phyloP scores from a whole-genome alignment of 2,113 vertebrate species.

The Tachycineta bicolor region DNA sequence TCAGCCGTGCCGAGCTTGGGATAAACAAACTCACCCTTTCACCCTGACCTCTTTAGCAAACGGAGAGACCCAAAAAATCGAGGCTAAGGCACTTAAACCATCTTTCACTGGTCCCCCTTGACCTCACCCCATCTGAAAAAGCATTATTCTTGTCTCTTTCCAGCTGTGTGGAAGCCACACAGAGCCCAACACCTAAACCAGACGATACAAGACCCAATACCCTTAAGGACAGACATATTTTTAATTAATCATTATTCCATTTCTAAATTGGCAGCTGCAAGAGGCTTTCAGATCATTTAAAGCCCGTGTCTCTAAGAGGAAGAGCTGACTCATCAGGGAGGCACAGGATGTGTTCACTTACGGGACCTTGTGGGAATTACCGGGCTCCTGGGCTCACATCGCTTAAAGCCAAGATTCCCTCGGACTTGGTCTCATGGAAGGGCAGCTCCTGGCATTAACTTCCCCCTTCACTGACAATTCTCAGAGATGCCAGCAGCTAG shows the following conservation, averaged over 20 bases:
- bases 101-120: background rate
- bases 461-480: background rate
- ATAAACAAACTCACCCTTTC: background rate
- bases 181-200: background rate
- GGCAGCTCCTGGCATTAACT: background rate
- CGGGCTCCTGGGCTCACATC: background rate
- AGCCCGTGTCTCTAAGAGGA: background rate
- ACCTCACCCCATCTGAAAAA: background rate
- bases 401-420: background rate
- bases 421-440: background rate
- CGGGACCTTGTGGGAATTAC: background rate
- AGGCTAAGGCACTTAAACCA: background rate
- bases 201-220: background rate
- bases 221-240: background rate
- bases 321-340: background rate
- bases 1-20: background rate
- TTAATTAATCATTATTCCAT: background rate
- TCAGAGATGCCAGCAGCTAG: background rate
- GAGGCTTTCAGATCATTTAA: background rate
- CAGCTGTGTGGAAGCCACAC: background rate
- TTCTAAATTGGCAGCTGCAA: background rate
- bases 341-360: background rate
- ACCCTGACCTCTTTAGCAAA: background rate
- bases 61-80: background rate
- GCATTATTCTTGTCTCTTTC: background rate